A percentile compares a stretch with the other conserved stretches of the same genome.
Conservation (phyloP, 2,113 vertebrate genomes). For the Junco hyemalis region DNA sequence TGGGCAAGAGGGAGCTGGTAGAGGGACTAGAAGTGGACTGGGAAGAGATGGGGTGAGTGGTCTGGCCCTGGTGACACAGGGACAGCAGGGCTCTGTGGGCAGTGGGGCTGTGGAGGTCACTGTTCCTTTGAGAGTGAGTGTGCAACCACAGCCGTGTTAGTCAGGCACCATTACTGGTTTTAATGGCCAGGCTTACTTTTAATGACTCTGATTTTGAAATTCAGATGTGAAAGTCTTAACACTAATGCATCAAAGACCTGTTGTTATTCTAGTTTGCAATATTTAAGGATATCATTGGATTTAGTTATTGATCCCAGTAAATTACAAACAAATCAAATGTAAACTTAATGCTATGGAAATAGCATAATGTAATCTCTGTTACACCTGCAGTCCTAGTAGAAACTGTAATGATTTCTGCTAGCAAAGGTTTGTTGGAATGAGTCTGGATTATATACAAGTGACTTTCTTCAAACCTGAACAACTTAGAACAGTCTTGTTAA, state of each 20-base stretch:
- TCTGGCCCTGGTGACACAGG: background rate
- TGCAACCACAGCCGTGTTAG: conserved; percentile 14
- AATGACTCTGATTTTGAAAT: conserved; percentile 14
- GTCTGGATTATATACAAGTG: background rate
- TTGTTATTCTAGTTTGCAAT: background rate
- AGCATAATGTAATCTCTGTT: background rate
- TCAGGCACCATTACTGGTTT: background rate
- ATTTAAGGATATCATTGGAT: background rate
- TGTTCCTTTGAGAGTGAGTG: background rate
- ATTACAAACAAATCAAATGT: conserved; percentile 10
- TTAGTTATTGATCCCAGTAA: conserved; percentile 10
- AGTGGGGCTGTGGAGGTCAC: background rate
- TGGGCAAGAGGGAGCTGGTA: background rate
- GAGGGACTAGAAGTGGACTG: background rate
- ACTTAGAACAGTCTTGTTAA: background rate
- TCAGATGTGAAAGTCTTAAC: conserved; percentile 57
- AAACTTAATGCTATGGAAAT: background rate
- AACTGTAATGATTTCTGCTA: background rate
- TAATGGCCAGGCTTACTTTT: background rate
- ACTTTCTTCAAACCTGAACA: background rate
- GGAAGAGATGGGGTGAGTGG: background rate
- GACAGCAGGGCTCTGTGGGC: background rate
- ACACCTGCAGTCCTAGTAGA: background rate
- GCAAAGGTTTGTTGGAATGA: background rate
- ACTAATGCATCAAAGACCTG: background rate